Evolutionary conservation across 1,140 invertebrate genomes (phyloP).

Genomic region (Amphibalanus amphitrite): DNA sequence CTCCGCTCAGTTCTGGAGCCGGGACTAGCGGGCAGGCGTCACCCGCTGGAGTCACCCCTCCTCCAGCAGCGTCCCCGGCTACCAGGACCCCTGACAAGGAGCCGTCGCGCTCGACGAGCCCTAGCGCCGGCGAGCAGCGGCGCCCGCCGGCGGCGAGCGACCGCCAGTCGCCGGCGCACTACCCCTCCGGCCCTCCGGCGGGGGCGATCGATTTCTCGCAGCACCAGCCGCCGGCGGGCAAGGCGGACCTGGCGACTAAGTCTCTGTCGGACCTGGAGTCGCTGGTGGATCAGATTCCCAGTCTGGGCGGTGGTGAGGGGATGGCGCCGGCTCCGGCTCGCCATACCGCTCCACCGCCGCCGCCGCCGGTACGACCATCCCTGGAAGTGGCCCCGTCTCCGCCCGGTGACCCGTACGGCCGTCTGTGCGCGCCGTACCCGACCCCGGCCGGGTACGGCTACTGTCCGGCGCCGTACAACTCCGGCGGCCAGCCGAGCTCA

Average conservation of each 20-base stretch:
- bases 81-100: background rate
- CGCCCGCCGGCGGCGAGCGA: too few relatives aligned
- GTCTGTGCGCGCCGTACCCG: too few relatives aligned
- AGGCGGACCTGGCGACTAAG: background rate
- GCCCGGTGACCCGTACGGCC: too few relatives aligned
- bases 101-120: too few relatives aligned
- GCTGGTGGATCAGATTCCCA: too few relatives aligned
- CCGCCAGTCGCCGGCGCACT: too few relatives aligned
- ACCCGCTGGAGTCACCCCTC: background rate
- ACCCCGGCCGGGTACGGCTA: too few relatives aligned
- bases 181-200: background rate
- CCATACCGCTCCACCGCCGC: slow-evolving; percentile 13
- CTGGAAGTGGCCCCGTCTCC: slow-evolving; percentile 7
- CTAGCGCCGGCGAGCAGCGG: too few relatives aligned
- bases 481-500: slow-evolving; percentile 21
- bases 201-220: background rate
- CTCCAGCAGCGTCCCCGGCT: background rate
- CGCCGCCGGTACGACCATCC: slow-evolving; percentile 17
- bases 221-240: background rate
- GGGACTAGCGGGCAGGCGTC: background rate
- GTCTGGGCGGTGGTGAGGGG: too few relatives aligned
- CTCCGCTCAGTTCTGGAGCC: too few relatives aligned
- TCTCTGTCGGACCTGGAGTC: background rate
- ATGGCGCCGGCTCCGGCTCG: too few relatives aligned
- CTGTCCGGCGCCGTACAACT: too few relatives aligned